phyloP scores from a whole-genome alignment of 2,888 invertebrate genomes.

The Reticulitermes lucifugus region DNA sequence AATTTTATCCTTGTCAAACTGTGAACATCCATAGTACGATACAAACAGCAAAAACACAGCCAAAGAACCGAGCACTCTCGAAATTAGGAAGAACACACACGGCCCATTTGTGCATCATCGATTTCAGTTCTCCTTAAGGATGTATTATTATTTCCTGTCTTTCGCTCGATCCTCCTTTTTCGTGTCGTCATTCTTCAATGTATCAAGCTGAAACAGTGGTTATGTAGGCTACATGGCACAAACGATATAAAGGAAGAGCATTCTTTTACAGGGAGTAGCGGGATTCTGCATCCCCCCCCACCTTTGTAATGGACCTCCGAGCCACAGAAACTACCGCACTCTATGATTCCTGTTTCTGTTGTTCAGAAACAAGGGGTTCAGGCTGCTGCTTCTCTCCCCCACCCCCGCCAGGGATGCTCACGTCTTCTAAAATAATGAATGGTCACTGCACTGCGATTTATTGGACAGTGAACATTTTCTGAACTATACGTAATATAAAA shows the following conservation, averaged over 20 bases:
- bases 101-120: conserved; percentile 16
- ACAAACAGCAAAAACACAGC: neutral
- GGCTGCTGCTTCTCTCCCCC: neutral
- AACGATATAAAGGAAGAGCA: neutral
- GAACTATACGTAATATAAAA: too few species aligned
- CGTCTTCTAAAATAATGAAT: too few species aligned
- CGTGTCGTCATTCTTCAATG: conserved; percentile 40
- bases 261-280: neutral
- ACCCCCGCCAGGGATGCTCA: neutral
- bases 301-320: neutral
- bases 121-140: neutral
- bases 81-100: conserved; percentile 33
- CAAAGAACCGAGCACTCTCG: neutral
- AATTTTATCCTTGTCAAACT: conserved; percentile 16
- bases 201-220: conserved; percentile 35
- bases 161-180: conserved; percentile 32
- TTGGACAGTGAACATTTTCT: too few species aligned
- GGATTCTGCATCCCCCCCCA: neutral
- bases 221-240: neutral
- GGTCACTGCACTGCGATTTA: too few species aligned
- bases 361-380: neutral
- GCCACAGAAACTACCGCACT: neutral
- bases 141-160: conserved; percentile 22
- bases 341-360: neutral
- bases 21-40: neutral